Base-by-base conservation (phyloP, 2,888 invertebrate species). In the Idaea dimidiata region DNA sequence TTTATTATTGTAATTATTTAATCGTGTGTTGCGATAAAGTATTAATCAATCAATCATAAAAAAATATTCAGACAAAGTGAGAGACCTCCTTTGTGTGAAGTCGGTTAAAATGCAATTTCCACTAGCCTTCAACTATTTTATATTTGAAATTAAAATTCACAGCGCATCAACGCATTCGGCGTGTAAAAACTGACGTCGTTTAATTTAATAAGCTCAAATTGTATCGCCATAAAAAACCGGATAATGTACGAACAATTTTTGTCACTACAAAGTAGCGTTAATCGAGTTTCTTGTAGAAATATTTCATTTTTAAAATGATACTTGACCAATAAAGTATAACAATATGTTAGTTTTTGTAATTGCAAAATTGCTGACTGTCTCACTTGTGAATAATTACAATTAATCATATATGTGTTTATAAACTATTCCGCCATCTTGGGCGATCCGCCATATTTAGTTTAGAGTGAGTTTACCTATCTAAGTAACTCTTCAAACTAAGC, bases 161-260 rank as follows among this genome's bases (percentile, higher is more conserved):
- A 43, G 10, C 14, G 43, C 43, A 43, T 43, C 14, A 43, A 43
- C 14, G 43, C 43, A 43, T 43, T 43, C 43, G 43, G 14, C 43
- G 0, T 14, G 43, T 43, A 8, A 43, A 43, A 24, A 1, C 3
- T 10, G 7, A 43, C 43, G 43, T 43, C 43, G 43, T 43, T 8
- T 43, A 43, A 43, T 43, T 43, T 43, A 43, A 43, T 43, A 43
- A 43, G 43, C 43, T 43, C 43, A 43, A 43, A 43, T 43, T 43
- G 10, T 43, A 3, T 43, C 10, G 43, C 24, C 24, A 24, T 43
- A 43, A 43, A 33, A 43, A 43, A 43, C 14, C 14, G 10, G 10
- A 43, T 43, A 10, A 43, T 43, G 43, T 43, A 43, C 14, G 43
- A 43, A 43, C 43, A 43, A 43, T 7, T 43, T 43, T 43, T 10